Base-by-base conservation (phyloP, 2,888 invertebrate genomes). In the Epistrophe grossulariae region DNA sequence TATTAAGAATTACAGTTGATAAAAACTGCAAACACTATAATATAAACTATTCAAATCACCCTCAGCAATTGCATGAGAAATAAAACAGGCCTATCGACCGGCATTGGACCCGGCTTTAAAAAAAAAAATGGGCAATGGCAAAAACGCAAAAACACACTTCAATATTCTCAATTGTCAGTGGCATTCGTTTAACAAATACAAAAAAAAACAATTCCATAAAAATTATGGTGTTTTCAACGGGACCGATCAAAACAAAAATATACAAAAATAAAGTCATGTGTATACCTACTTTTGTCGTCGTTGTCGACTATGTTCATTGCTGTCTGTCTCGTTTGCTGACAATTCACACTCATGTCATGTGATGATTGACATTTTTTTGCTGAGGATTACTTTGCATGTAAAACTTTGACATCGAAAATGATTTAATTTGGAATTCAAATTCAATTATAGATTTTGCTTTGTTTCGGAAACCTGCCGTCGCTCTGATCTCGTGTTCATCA, bases 371-470 rank as follows among this genome's bases (percentile, higher is more conserved):
- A 55, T 50, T 70, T 60, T 68, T 28, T n/a, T 45, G 3, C n/a
- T 45, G 24, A 28, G 74, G 70, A 76, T 66, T 71, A 50, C 43
- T 79, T 84, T 66, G 64, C 57, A 66, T 80, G 59, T 35, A 59
- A 71, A 59, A 38, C 28, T 40, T 50, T 13, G 31, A 31, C 19
- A 50, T 70, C n/a, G 74, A 62, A 62, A 66, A 62, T 45, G 13
- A 64, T 66, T 62, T 38, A 70, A 55, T 48, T 57, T 68, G 52
- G 60, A 62, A 74, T 74, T 83, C 83, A 68, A 62, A 74, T 74
- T 83, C 83, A 68, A 52, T 68, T 68, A n/a, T n/a, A 19, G 15
- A 73, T 55, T 43, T 19, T 64, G 35, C 64, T 66, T 68, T 68
- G 66, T 55, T 70, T 57, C 17, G 35, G 76, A 80, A 66, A 57